A percentile compares a stretch with the other conserved stretches of the same genome.
Conservation (phyloP, 2,797 vertebrate species). For the Cryptoprocta ferox region DNA sequence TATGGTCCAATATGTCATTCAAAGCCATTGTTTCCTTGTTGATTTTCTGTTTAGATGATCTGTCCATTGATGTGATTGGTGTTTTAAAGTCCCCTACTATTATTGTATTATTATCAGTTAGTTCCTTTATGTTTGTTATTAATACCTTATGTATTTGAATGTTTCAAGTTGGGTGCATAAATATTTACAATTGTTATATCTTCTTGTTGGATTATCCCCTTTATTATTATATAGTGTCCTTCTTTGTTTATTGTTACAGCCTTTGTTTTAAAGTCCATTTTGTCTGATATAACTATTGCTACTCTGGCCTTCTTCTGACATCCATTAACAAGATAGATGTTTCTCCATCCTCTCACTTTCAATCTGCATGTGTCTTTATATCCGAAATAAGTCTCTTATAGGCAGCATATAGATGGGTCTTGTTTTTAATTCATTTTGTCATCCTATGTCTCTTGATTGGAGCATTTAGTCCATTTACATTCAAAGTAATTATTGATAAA, state of each 20-base stretch:
- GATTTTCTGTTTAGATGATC: background rate
- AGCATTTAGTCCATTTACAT: background rate
- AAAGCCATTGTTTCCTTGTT: background rate
- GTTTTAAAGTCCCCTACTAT: background rate
- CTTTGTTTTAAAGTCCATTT: background rate
- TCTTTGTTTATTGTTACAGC: background rate
- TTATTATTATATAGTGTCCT: background rate
- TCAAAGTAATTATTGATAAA: background rate
- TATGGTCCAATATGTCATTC: background rate
- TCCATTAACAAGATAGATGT: background rate
- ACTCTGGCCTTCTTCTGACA: background rate
- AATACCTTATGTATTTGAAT: background rate
- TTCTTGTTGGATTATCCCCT: background rate
- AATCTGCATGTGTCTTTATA: background rate
- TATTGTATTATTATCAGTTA: background rate
- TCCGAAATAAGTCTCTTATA: background rate
- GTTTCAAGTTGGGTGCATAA: background rate
- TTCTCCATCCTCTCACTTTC: background rate
- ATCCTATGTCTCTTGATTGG: background rate
- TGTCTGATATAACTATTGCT: background rate
- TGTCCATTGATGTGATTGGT: background rate
- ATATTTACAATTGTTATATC: background rate
- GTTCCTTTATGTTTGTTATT: background rate
- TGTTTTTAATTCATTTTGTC: background rate
- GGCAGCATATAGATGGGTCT: background rate